Conservation (phyloP, 2,113 vertebrate genomes). For the Platysternon megacephalum region DNA sequence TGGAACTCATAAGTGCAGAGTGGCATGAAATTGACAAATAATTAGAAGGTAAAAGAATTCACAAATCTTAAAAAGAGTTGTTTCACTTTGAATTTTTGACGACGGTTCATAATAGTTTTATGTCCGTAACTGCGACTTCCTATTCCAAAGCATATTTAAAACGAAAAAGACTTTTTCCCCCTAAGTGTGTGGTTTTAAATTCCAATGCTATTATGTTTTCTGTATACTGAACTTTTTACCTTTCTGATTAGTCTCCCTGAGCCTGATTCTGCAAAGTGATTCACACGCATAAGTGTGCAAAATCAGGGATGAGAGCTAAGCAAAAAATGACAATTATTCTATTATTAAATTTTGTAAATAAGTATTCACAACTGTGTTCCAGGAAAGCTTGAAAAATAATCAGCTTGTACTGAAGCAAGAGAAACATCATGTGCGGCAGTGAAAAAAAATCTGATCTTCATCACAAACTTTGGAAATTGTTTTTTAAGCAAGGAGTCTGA, state of each 20-base stretch:
- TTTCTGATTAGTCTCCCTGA: not conserved
- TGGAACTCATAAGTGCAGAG: not conserved
- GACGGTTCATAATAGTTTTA: not conserved
- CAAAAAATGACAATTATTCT: not conserved
- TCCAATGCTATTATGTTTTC: not conserved
- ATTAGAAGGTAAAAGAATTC: not conserved
- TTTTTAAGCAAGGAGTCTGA: not conserved
- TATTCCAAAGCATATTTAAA: not conserved
- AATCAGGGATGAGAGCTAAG: not conserved
- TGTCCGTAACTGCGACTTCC: not conserved
- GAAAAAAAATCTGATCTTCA: not conserved
- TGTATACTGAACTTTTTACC: not conserved
- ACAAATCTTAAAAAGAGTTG: not conserved
- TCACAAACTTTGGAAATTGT: not conserved
- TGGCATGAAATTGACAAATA: not conserved
- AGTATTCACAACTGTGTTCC: not conserved
- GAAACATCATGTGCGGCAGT: not conserved
- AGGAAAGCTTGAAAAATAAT: not conserved
- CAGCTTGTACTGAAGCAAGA: not conserved
- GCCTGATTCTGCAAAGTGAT: not conserved
- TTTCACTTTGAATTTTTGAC: not conserved
- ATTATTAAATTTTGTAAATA: not conserved
- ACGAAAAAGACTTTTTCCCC: not conserved
- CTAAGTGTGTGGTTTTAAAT: not conserved
- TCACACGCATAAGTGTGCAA: not conserved